Evolutionary conservation across 2,113 vertebrate genomes (phyloP).

Genomic region (Tichodroma muraria): DNA sequence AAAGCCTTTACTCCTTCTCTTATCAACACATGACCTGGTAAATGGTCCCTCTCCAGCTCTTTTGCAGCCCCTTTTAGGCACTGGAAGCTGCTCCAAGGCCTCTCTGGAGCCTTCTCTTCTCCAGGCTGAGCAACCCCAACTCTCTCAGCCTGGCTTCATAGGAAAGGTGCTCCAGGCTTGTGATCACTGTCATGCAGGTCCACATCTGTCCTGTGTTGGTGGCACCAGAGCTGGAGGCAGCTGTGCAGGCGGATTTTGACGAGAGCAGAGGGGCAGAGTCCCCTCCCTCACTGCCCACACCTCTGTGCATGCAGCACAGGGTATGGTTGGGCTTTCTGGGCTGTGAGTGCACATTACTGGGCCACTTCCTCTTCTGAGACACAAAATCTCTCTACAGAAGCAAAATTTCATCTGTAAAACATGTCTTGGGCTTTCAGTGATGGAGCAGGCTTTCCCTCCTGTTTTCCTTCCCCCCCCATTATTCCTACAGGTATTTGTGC

Average conservation of each 20-base stretch:
- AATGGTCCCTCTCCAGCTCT: neutral
- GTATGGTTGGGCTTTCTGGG: fast-evolving
- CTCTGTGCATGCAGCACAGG: neutral
- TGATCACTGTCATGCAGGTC: neutral
- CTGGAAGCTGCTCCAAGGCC: neutral
- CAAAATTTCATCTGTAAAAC: neutral
- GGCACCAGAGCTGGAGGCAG: neutral
- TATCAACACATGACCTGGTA: no score
- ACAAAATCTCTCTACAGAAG: neutral
- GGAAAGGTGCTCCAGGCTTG: neutral
- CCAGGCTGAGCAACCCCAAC: neutral
- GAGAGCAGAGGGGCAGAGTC: neutral
- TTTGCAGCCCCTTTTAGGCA: neutral
- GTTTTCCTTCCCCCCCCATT: neutral
- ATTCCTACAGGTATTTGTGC: neutral
- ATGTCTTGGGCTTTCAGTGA: neutral
- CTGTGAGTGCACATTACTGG: neutral
- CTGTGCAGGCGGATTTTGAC: neutral
- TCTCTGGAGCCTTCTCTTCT: neutral
- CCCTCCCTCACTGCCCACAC: neutral
- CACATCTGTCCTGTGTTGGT: neutral
- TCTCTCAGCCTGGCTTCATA: neutral
- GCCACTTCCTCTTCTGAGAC: neutral
- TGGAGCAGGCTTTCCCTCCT: neutral
- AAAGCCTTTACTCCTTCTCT: neutral